Percentiles rank a stretch among this genome's conserved stretches.
Conservation (phyloP, 2,113 vertebrate genomes). For the Myiagra hebetior region DNA sequence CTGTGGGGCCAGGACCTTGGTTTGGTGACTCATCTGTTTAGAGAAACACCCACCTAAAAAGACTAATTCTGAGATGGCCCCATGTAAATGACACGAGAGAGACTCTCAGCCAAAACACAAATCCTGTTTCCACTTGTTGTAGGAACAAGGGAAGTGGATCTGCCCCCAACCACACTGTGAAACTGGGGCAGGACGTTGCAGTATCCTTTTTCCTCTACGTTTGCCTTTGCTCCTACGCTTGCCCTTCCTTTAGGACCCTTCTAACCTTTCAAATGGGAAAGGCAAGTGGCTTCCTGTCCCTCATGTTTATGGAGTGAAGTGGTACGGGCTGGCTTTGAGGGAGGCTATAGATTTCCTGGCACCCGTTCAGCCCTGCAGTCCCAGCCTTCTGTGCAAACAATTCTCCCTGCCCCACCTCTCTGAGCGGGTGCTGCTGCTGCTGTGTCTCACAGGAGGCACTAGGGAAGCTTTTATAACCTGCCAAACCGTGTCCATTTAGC, state of each 20-base stretch:
- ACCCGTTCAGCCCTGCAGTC: not conserved
- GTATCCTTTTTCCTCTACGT: conserved; percentile 64
- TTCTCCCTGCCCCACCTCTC: not conserved
- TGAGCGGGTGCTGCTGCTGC: not conserved
- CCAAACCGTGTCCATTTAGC: not conserved
- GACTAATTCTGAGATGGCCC: not conserved
- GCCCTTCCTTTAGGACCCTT: conserved; percentile 60
- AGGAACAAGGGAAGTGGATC: conserved; percentile 59
- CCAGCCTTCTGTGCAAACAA: not conserved
- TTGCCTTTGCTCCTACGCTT: conserved; percentile 48
- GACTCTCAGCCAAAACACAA: conserved; percentile 28
- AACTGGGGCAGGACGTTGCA: conserved; percentile 44
- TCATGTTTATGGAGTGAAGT: conserved; percentile 34
- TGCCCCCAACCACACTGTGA: not conserved
- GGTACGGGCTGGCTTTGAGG: conserved; percentile 6
- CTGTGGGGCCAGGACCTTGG: conserved; percentile 31
- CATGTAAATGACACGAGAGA: not conserved
- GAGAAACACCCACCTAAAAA: not conserved
- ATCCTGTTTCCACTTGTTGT: conserved; percentile 57
- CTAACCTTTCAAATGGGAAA: conserved; percentile 59
- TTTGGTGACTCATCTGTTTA: conserved; percentile 33
- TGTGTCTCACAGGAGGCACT: not conserved
- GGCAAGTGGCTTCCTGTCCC: conserved; percentile 56
- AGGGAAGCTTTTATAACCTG: not conserved
- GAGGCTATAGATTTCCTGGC: conserved; percentile 45